phyloP scores from a whole-genome alignment of 2,797 vertebrate genomes.

The Parauchenoglanis ngamensis region DNA sequence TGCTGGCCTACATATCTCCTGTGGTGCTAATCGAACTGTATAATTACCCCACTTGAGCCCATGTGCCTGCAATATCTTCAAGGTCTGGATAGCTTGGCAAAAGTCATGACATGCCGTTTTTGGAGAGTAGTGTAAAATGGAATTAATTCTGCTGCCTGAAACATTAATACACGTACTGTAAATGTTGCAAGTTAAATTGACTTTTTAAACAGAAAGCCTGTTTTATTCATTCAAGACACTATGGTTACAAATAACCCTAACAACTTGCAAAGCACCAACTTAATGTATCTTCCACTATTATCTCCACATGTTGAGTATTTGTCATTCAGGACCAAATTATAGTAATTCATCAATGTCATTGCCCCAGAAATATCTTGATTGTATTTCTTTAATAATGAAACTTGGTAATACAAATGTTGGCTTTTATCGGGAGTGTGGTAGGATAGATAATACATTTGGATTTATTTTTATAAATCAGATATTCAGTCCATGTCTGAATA shows the following conservation, averaged over 20 bases:
- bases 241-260: background rate
- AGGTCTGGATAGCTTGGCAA: constrained; percentile 39
- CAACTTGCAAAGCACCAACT: background rate
- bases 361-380: constrained; percentile 29
- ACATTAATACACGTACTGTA: constrained; percentile 1
- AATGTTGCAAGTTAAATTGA: constrained; percentile 14
- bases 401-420: constrained; percentile 2
- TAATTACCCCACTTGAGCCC: constrained; percentile 54
- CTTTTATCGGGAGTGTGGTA: constrained; percentile 21
- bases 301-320: background rate
- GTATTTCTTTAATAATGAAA: constrained; percentile 42
- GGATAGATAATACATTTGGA: background rate
- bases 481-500: background rate
- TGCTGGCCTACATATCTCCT: constrained; percentile 56
- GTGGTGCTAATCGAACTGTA: constrained; percentile 51
- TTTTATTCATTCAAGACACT: background rate
- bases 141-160: constrained; percentile 30
- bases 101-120: constrained; percentile 16
- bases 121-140: constrained; percentile 33
- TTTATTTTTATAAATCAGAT: constrained; percentile 3
- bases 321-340: constrained; percentile 30
- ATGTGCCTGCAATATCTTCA: constrained; percentile 45
- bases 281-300: background rate
- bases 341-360: constrained; percentile 35
- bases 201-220: background rate